Evolutionary conservation across 2,113 vertebrate genomes (phyloP), one percentile per base, ranked within the genome.

Genomic region (Leucoraja erinaceus): DNA sequence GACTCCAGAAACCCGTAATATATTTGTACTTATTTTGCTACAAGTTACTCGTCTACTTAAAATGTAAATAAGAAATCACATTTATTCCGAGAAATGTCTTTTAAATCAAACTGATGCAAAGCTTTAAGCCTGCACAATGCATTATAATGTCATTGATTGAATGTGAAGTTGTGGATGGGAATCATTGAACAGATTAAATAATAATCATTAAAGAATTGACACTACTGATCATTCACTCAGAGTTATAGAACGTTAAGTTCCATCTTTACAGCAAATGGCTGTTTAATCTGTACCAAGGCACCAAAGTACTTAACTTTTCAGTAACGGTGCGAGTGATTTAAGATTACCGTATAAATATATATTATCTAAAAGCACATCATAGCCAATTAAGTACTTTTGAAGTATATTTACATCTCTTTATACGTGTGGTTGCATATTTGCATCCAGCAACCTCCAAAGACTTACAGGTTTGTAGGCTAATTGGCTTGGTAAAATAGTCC

Each of bases 191-290:
- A 86, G 59, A 63, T 63, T 63, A 63, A 84, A 88, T 88, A 63
- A 63, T 66, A 88, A 31, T 61, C 56, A 88, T 88, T 66, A 63
- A 59, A 63, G 61, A 88, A 33, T 66, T 63, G 59, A 88, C 83
- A 88, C 59, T 0, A 88, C 83, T 88, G 83, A 88, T 88, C 59
- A 63, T 10, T 88, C 83, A 66, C 59, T 88, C n/a, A 66, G n/a
- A 61, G 61, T 88, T 63, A 88, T 31, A n/a, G 59, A 28, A 88
- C 63, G 83, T 88, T 88, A 88, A 88, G 5, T 63, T n/a, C 28
- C 28, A 88, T 88, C 25, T 31, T 66, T 63, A 63, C 25, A 18
- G 59, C 54, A 66, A 88, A 88, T 66, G 28, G 59, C 31, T 14
- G 63, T 63, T 88, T 10, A 61, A 88, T 88, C 59, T 31, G 83